Conservation (phyloP, 2,113 vertebrate species). For the Hypomesus transpacificus region DNA sequence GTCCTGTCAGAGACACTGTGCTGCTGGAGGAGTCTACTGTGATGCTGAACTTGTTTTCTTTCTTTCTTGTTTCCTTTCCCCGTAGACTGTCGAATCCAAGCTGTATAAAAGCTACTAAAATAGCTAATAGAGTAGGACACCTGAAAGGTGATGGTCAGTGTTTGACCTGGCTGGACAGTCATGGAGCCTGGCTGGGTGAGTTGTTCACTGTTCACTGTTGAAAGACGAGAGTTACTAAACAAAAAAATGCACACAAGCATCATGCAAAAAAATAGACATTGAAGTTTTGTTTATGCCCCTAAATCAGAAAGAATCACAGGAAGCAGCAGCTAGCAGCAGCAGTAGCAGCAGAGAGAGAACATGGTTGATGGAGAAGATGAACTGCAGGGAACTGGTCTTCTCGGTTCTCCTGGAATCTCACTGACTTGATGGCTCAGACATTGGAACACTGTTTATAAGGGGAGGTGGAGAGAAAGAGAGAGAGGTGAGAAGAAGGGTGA, state of each 20-base stretch:
- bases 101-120: background rate
- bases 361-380: constrained; percentile 5
- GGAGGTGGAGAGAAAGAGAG: too few relatives aligned
- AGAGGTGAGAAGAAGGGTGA: too few relatives aligned
- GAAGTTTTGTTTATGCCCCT: too few relatives aligned
- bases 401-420: too few relatives aligned
- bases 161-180: background rate
- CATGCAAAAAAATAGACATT: too few relatives aligned
- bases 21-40: constrained; percentile 20
- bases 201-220: constrained; percentile 2
- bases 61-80: background rate
- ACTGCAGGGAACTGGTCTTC: background rate
- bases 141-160: constrained; percentile 6
- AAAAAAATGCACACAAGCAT: too few relatives aligned
- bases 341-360: constrained; percentile 12
- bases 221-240: too few relatives aligned
- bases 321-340: too few relatives aligned
- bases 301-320: background rate
- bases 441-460: too few relatives aligned
- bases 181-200: background rate
- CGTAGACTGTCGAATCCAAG: background rate
- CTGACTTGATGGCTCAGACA: too few relatives aligned
- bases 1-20: constrained; percentile 30
- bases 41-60: constrained; percentile 38
- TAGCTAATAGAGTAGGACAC: background rate